Evolutionary conservation across 1,140 invertebrate genomes (phyloP), one percentile per base, ranked within the genome.

Genomic region (Dendrolimus punctatus): DNA sequence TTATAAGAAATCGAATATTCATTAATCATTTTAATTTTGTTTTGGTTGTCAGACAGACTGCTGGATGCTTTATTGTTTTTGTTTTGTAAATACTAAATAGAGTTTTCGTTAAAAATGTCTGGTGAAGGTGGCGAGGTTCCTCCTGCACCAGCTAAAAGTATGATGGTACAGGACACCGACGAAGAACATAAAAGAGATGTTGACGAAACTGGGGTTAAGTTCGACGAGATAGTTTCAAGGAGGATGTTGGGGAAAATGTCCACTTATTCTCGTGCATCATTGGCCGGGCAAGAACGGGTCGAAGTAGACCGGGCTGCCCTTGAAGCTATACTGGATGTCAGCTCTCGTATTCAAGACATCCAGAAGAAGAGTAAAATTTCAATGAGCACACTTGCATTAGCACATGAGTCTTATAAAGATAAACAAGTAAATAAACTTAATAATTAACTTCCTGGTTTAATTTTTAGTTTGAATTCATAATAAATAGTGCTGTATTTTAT

Each of bases 351-450:
- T 10, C 61, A 75, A 55, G 77, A 76, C 44, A 80, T 85, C 44
- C 80, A 83, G 49, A 80, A 73, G 59, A 83, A 76, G 47, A 82
- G 79, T 56, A 79, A 68, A 67, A 46, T 76, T 6, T 83, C 82
- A 39, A 77, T 79, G 77, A 84, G 82, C 58, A 74, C 80, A 44
- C 64, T 84, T 46, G 72, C 67, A 44, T 62, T 81, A 49, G 77
- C 62, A 43, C 77, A 82, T 58, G 80, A 85, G 46, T 76, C 79
- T 54, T 85, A 85, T 60, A 85, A 84, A 78, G 80, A 85, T 44
- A 85, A 85, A 68, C 82, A 85, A 78, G 82, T 85, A 76, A 79
- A 74, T 71, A 71, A 63, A 68, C 46, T 66, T 59, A 53, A 51
- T 55, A 61, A 55, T 54, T 58, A 40, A 45, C 42, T 4, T 48